Base-by-base conservation (phyloP, 2,797 vertebrate genomes). In the Eulemur coronatus region DNA sequence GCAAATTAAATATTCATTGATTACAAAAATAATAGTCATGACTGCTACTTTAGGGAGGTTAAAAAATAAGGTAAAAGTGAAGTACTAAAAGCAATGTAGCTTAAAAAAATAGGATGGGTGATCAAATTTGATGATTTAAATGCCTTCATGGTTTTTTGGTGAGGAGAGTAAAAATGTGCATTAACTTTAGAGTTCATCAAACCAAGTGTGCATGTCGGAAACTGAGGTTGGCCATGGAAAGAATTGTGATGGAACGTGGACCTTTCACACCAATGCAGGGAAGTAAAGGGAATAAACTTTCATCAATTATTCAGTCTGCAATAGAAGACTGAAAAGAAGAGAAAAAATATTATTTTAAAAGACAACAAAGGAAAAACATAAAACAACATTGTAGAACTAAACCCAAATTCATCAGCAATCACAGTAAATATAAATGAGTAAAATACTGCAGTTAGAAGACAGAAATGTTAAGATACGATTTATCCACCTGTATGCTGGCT, bases 281-380 rank as follows among this genome's bases (percentile, higher is more conserved):
- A 59, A 78, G 30, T 15, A 22, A 38, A 33, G 35, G 48, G 43
- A 57, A 82, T 41, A 20, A 41, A 59, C 5, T 52, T 50, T 50
- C 46, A 38, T 61, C 9, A 35, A 76, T 35, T 78, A 46, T 26
- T 72, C 33, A 73, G 14, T 65, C 38, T 70, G 10, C 28, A 41
- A 63, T 59, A 63, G 4, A 12, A 55, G 24, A 33, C 18, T 26
- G 20, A 61, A 59, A 76, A 61, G n/a, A n/a, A n/a, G 41, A 70
- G 10, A 20, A 75, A 70, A 88, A 35, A 35, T 72, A 86, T 26
- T 59, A 59, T 87, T 73, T 38, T 30, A 84, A 69, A 69, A 50
- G 52, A 61, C 4, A 55, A 33, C 41, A 73, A 55, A 38, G 41
- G 43, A 35, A 30, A 18, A 69, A 75, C 55, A 57, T 26, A 43